A percentile compares a stretch with the other conserved stretches of the same genome.
These are phyloP conservation scores for Cantharis rustica DNA, from an alignment of 2,888 invertebrate species.

Conservation along the genomic window DNA sequence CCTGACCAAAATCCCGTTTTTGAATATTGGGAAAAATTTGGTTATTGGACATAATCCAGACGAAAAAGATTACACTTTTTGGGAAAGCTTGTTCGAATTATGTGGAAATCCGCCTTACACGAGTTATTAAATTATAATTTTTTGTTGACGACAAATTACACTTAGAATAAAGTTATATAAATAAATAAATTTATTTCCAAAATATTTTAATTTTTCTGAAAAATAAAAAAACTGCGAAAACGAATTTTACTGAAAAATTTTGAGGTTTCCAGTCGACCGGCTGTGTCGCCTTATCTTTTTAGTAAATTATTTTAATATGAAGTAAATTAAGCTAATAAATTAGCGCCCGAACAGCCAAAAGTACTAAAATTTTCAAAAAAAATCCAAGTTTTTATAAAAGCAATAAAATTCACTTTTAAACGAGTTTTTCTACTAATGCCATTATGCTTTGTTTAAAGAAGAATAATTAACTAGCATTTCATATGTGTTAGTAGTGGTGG, in stretches of 20 bases:
- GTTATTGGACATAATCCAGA: constrained; percentile 30
- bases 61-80: constrained; percentile 28
- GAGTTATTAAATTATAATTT: constrained; percentile 1
- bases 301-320: not conserved
- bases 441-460: not conserved
- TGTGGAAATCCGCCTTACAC: constrained; percentile 35
- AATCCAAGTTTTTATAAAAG: not conserved
- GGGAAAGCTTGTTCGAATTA: constrained; percentile 34
- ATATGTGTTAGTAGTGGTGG: constrained; percentile 13
- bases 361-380: constrained; percentile 2
- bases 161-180: no score
- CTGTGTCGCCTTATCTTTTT: not conserved
- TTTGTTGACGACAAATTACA: no score
- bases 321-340: not conserved
- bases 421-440: not conserved
- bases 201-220: no score
- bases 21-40: constrained; percentile 37
- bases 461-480: constrained; percentile 6
- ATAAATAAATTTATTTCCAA: no score
- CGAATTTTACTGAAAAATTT: no score
- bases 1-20: constrained; percentile 18
- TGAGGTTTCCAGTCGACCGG: not conserved
- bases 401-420: not conserved
- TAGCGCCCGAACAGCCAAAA: not conserved
- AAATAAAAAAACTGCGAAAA: not conserved